Percentiles rank a stretch among this genome's conserved stretches.
Evolutionary conservation across 2,888 invertebrate species (phyloP).

Genomic region (Eustalomyia histrio): DNA sequence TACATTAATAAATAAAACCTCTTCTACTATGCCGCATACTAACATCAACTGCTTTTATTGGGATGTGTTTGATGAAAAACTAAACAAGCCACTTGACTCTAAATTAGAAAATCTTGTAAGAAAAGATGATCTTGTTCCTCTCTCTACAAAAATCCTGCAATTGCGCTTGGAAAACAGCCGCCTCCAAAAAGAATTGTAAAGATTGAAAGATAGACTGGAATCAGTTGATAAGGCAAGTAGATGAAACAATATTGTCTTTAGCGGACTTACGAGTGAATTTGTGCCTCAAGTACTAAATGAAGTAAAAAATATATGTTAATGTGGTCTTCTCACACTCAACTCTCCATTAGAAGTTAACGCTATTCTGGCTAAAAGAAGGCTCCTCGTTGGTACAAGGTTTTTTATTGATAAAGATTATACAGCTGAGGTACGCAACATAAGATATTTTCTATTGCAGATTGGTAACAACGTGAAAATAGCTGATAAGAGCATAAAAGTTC

Average conservation of each 20-base stretch:
- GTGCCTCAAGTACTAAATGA: neutral
- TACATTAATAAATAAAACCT: neutral
- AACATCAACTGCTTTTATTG: too few species aligned
- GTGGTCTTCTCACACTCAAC: neutral
- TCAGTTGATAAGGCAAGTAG: too few species aligned
- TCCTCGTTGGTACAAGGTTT: neutral
- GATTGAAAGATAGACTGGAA: too few species aligned
- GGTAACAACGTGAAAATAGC: neutral
- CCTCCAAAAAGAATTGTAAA: too few species aligned
- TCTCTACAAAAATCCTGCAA: too few species aligned
- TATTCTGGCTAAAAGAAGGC: neutral
- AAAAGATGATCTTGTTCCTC: neutral
- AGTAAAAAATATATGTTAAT: neutral
- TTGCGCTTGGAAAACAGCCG: neutral
- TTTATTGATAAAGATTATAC: slow-evolving; percentile 9
- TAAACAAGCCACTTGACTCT: neutral
- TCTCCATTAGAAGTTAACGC: slow-evolving; percentile 6
- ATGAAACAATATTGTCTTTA: slow-evolving; percentile 1
- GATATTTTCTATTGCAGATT: slow-evolving; percentile 2
- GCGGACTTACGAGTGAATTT: neutral
- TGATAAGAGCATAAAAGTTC: neutral
- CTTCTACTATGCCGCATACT: neutral
- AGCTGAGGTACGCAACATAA: slow-evolving; percentile 11
- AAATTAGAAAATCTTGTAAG: neutral
- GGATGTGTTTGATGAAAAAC: neutral